Percentiles rank a stretch among this genome's conserved stretches.
These are phyloP conservation scores for Pelobates cultripes DNA, from an alignment of 2,797 vertebrate genomes.

Conservation along the genomic window DNA sequence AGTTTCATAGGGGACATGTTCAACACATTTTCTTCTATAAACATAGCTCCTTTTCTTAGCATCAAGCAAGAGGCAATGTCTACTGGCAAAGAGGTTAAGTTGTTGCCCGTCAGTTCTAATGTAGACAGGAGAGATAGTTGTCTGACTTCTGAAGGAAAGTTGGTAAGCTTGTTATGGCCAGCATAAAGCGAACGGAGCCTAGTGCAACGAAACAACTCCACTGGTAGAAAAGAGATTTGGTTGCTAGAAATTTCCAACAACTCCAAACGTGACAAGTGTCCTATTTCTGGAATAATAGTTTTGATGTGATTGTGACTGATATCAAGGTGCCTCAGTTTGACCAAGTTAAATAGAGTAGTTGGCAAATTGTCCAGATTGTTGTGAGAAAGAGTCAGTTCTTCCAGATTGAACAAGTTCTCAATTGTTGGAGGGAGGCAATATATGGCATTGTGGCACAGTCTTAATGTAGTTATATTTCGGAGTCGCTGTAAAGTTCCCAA, in stretches of 20 bases:
- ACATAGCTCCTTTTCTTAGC: conserved; percentile 70
- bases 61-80: conserved; percentile 71
- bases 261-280: conserved; percentile 66
- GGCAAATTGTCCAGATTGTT: conserved; percentile 75
- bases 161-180: conserved; percentile 70
- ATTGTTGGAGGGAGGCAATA: conserved; percentile 68
- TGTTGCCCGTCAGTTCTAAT: conserved; percentile 77
- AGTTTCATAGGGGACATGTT: conserved; percentile 68
- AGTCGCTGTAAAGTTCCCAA: conserved; percentile 73
- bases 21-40: conserved; percentile 75
- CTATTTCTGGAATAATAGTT: conserved; percentile 68
- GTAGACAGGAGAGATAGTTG: conserved; percentile 65
- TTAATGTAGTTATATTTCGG: conserved; percentile 69
- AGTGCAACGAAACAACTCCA: conserved; percentile 70
- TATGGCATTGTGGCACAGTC: conserved; percentile 73
- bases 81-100: conserved; percentile 71
- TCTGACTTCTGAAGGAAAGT: conserved; percentile 64
- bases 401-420: conserved; percentile 69
- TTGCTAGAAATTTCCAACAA: conserved; percentile 76
- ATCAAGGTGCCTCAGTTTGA: conserved; percentile 72
- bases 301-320: conserved; percentile 74
- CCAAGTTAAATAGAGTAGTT: conserved; percentile 72
- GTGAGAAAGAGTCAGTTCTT: conserved; percentile 75
- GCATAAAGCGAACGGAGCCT: conserved; percentile 70
- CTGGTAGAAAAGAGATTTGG: conserved; percentile 71